phyloP scores from a whole-genome alignment of 2,113 vertebrate genomes.

The Aldabrachelys gigantea region DNA sequence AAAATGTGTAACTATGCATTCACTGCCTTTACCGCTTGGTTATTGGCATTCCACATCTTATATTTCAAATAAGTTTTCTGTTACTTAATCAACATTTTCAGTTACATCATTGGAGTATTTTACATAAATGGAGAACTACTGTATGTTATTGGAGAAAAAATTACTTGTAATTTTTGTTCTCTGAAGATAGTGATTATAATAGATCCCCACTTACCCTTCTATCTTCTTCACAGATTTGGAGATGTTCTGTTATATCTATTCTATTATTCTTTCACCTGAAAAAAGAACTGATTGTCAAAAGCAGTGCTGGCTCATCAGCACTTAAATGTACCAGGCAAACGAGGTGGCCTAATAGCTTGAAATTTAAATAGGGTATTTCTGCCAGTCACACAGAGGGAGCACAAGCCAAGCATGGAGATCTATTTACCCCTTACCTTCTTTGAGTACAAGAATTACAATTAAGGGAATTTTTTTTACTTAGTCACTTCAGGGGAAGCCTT shows the following conservation, averaged over 20 bases:
- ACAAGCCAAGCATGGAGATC: neutral
- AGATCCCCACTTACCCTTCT: neutral
- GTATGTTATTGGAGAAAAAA: neutral
- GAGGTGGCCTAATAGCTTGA: neutral
- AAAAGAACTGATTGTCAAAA: neutral
- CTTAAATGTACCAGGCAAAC: accelerated
- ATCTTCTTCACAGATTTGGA: neutral
- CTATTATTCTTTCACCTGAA: neutral
- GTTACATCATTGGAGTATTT: neutral
- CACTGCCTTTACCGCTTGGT: neutral
- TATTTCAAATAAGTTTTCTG: neutral
- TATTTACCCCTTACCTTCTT: neutral
- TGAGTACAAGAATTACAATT: neutral
- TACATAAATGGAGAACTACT: neutral
- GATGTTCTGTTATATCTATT: neutral
- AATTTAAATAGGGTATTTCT: neutral
- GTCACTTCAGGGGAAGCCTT: neutral
- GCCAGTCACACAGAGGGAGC: neutral
- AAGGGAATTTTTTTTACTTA: neutral
- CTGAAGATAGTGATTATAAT: neutral
- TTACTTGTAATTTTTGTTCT: neutral
- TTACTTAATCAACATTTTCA: neutral
- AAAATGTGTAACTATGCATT: neutral
- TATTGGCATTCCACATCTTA: neutral
- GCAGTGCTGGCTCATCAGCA: neutral